Base-by-base conservation (phyloP, 2,888 invertebrate genomes). In the Tortricodes alternella region DNA sequence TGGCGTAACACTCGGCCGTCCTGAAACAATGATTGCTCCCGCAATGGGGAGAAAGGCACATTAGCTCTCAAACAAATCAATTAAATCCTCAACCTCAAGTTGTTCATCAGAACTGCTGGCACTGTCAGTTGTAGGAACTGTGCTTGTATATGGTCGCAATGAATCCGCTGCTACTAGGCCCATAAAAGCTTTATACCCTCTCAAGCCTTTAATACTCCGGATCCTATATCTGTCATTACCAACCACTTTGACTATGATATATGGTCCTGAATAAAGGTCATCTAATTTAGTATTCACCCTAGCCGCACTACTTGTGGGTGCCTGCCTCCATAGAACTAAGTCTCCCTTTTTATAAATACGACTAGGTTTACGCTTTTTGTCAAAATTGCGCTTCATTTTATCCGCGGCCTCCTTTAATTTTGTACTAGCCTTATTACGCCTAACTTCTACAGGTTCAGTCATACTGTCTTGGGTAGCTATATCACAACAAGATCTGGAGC, bases 201-300 rank as follows among this genome's bases (percentile, higher is more conserved):
- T 49, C 1, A 69, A 13, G 0, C 67, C 69, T 43, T 68, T 68
- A 0, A 69, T 62, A 24, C 67, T 68, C 3, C 64, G 48, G 1
- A 70, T 69, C 46, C 44, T 60, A 38, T 70, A 70, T 57, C 67
- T 59, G 35, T 67, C 68, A 48, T 70, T 71, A 9, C 67, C 64
- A 1, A 68, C 16, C 0, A 64, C 66, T 21, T 65, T 62, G 11
- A 19, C 46, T 1, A 69, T 27, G 11, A 65, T 46, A 27, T 70
- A 71, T 0, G 70, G 69, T 0, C 69, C 21, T 21, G 21, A 21
- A 21, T 21, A 21, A 6, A 21, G 3, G 21, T 21, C 21, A 6
- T 21, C 21, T 4, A 21, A 6, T 6, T 21, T 21, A 21, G 21
- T 21, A 21, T 21, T 21, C 3, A 21, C 21, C 6, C 6, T 21